Base-by-base conservation (phyloP, 2,888 invertebrate species). In the Acanthosepion pharaonis region DNA sequence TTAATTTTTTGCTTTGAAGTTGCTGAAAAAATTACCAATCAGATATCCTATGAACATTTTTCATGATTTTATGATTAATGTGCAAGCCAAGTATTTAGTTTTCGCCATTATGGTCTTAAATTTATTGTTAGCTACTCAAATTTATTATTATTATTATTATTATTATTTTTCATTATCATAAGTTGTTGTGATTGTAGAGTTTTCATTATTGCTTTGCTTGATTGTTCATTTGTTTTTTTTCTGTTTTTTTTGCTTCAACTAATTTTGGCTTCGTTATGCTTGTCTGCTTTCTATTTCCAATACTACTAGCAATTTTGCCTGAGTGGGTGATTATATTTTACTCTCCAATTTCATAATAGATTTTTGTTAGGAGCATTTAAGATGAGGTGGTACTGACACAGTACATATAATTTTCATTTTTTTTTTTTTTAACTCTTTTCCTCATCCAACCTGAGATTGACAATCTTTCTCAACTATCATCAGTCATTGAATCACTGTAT, bases 191-290 rank as follows among this genome's bases (percentile, higher is more conserved):
- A 8, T n/a, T 78, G 78, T 33, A n/a, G 78, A 78, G 78, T 78
- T n/a, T 78, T n/a, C n/a, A n/a, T 78, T n/a, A 78, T 78, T 78
- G 78, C n/a, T 78, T n/a, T 78, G 78, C 78, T 78, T 78, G n/a
- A 78, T 78, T 78, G 15, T 42, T 42, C 42, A 42, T 42, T 42
- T 42, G 42, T 42, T 42, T 42, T 42, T n/a, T 55, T 55, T 55
- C 5, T 4, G 0, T 59, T 23, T 59, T 33, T 42, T 78, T 78
- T 78, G n/a, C n/a, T n/a, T 78, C 11, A 5, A 78, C 78, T 78
- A 78, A 78, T 78, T 78, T n/a, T 78, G n/a, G n/a, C 78, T 78
- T 78, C 33, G 78, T 78, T 78, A n/a, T 78, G 78, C n/a, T 33
- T 78, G 78, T 78, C 78, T 78, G 78, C 78, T 78, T 78, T 78